These are phyloP conservation scores for Andricus grossulariae DNA, from an alignment of 1,140 invertebrate genomes.

Conservation along the genomic window DNA sequence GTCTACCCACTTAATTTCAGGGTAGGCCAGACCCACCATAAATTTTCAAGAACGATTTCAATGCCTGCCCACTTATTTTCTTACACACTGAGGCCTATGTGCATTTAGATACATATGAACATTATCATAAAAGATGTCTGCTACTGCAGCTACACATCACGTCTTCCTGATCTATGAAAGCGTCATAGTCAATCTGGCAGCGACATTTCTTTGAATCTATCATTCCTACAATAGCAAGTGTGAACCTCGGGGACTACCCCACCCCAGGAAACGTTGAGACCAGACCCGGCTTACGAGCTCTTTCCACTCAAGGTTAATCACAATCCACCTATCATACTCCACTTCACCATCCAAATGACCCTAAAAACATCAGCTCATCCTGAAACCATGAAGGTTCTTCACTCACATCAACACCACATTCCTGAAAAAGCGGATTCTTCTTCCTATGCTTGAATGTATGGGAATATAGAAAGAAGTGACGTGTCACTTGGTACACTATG, in stretches of 20 bases:
- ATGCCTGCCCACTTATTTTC: too few relatives aligned
- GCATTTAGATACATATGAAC: too few relatives aligned
- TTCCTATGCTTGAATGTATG: background rate
- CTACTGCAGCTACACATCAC: too few relatives aligned
- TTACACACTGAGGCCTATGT: too few relatives aligned
- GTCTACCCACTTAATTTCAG: too few relatives aligned
- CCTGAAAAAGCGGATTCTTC: background rate
- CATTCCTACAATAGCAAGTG: background rate
- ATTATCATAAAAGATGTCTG: too few relatives aligned
- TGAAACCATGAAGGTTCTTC: background rate
- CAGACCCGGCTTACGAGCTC: conserved; percentile 10
- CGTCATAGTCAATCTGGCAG: too few relatives aligned
- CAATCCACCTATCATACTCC: conserved; percentile 6
- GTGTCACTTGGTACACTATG: conserved; percentile 46
- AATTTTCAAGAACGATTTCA: too few relatives aligned
- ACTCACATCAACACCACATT: conserved; percentile 20
- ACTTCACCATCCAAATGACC: background rate
- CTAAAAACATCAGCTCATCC: background rate
- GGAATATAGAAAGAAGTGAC: conserved; percentile 9
- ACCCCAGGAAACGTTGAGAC: background rate
- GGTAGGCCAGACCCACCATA: too few relatives aligned
- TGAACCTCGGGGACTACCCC: background rate
- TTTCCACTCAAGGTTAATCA: conserved; percentile 7
- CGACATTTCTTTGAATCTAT: too few relatives aligned
- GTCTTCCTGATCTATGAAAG: too few relatives aligned